These are phyloP conservation scores for Turnix velox DNA, from an alignment of 2,113 vertebrate species.

Conservation along the genomic window DNA sequence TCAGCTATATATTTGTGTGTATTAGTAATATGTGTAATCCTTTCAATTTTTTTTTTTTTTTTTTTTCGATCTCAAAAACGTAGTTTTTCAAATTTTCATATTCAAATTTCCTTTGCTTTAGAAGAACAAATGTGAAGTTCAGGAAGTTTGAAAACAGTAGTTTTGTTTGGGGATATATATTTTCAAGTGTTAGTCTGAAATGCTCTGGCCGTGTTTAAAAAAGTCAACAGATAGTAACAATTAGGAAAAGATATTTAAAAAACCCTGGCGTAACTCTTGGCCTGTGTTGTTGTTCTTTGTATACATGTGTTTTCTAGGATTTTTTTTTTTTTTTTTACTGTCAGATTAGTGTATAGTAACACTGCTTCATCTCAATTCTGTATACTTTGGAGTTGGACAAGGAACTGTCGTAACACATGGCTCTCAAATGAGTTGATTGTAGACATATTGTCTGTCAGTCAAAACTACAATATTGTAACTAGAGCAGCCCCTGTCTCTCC, in stretches of 20 bases:
- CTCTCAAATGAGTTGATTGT: conserved; percentile 47
- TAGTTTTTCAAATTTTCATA: background rate
- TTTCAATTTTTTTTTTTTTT: background rate
- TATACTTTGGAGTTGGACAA: conserved; percentile 2
- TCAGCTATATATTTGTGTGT: background rate
- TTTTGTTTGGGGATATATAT: background rate
- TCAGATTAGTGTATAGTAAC: background rate
- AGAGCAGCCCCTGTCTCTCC: conserved; percentile 34
- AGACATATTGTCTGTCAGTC: conserved; percentile 61
- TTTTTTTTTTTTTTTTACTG: background rate
- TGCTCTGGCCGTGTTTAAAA: background rate
- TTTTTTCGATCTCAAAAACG: background rate
- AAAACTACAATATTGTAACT: conserved; percentile 59
- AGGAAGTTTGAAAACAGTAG: background rate
- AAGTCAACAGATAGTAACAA: background rate
- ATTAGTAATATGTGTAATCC: background rate
- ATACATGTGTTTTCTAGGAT: background rate
- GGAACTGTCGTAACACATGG: conserved; percentile 48
- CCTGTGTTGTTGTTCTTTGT: background rate
- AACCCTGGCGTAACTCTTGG: background rate
- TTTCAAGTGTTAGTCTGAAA: background rate
- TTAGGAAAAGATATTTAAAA: background rate
- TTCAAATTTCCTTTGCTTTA: background rate
- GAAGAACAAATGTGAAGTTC: background rate
- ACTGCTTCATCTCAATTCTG: background rate